Conservation (phyloP, 2,113 vertebrate genomes). For the Hyla sarda region DNA sequence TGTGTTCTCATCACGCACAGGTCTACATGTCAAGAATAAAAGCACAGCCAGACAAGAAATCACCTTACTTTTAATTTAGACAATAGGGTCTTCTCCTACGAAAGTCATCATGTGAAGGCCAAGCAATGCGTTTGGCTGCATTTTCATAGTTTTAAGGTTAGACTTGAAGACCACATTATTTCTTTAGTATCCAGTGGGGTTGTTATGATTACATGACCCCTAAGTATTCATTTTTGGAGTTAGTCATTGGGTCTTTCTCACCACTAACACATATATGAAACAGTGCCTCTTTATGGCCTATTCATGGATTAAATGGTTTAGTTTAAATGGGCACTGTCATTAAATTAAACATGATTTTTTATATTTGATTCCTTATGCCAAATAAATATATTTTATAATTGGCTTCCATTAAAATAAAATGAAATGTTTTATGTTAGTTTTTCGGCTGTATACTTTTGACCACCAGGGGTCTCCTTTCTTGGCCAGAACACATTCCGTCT, state of each 20-base stretch:
- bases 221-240: neutral
- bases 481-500: no score
- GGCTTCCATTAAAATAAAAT: no score
- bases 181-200: neutral
- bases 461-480: no score
- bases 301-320: neutral
- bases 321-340: no score
- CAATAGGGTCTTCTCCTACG: neutral
- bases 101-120: neutral
- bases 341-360: no score
- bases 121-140: neutral
- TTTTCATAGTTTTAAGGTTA: neutral
- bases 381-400: no score
- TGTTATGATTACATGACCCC: neutral
- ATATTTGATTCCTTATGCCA: no score
- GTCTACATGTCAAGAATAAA: conserved; percentile 41
- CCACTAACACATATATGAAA: neutral
- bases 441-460: no score
- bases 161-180: neutral
- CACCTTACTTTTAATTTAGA: neutral
- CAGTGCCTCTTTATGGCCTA: neutral
- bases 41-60: neutral
- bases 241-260: neutral
- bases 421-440: no score
- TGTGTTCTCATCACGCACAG: conserved; percentile 22